Evolutionary conservation across 1,140 invertebrate species (phyloP).

Genomic region (Palaemon carinicauda): DNA sequence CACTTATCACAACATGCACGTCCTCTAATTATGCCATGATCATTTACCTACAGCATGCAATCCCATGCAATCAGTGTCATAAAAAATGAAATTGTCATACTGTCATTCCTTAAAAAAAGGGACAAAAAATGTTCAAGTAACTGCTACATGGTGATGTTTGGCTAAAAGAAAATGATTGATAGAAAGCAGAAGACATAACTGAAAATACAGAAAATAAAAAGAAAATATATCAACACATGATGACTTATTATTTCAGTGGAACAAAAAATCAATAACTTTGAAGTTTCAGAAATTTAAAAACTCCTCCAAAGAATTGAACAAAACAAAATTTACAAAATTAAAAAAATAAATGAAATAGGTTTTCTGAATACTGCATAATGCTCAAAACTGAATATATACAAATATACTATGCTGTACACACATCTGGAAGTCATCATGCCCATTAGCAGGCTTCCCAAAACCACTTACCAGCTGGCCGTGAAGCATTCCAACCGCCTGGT

Average conservation of each 20-base stretch:
- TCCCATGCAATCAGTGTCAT: too few species aligned
- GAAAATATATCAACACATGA: neutral
- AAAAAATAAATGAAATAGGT: neutral
- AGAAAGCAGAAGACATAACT: too few species aligned
- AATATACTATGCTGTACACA: too few species aligned
- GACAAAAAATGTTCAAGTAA: too few species aligned
- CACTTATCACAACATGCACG: too few species aligned
- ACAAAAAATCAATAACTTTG: neutral
- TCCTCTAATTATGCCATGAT: too few species aligned
- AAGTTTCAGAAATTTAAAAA: neutral
- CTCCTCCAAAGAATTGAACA: neutral
- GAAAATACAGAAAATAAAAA: neutral
- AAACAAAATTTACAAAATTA: neutral
- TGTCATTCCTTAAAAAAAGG: too few species aligned
- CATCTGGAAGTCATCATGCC: neutral
- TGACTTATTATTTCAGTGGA: neutral
- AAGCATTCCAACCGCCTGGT: constrained; percentile 72
- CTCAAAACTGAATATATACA: neutral
- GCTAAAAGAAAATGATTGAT: too few species aligned
- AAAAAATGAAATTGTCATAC: too few species aligned
- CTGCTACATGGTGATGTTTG: too few species aligned
- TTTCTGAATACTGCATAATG: neutral
- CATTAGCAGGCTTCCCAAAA: neutral
- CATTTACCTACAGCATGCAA: too few species aligned
- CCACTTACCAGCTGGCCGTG: constrained; percentile 68